Conservation (phyloP, 2,797 vertebrate species). For the Pogonophryne albipinna region DNA sequence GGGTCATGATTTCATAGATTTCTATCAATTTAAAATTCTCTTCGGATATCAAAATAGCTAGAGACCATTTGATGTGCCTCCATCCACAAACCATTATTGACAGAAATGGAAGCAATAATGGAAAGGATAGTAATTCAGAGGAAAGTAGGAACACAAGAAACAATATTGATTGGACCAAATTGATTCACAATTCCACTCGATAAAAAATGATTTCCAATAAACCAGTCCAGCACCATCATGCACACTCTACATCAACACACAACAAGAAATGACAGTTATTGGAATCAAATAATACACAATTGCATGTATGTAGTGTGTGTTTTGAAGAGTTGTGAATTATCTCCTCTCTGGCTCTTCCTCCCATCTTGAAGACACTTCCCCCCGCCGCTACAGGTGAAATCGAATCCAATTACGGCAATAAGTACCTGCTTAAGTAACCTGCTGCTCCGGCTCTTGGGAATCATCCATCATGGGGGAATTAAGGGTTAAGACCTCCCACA, state of each 20-base stretch:
- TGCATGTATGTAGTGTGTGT: neutral
- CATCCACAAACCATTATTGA: conserved; percentile 6
- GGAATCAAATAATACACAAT: neutral
- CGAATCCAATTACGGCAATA: conserved; percentile 76
- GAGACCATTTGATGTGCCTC: neutral
- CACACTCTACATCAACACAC: neutral
- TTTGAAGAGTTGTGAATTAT: conserved; percentile 27
- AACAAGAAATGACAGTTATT: neutral
- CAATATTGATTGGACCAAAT: conserved; percentile 17
- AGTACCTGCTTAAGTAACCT: conserved; percentile 75
- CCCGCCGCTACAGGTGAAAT: conserved; percentile 63
- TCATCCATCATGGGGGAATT: conserved; percentile 53
- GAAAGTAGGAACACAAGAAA: conserved; percentile 11
- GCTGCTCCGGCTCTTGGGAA: conserved; percentile 48
- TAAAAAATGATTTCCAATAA: conserved; percentile 39
- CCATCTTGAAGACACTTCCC: conserved; percentile 30
- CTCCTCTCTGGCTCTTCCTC: conserved; percentile 19
- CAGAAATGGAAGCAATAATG: conserved; percentile 21
- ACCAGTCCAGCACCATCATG: neutral
- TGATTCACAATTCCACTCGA: conserved; percentile 34
- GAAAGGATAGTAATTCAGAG: conserved; percentile 17
- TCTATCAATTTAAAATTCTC: too few species aligned
- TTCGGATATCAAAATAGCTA: too few species aligned
- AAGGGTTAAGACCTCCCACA: conserved; percentile 58
- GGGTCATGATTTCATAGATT: too few species aligned